These are phyloP conservation scores for Synaphobranchus kaupii DNA, from an alignment of 2,797 vertebrate genomes.

Conservation along the genomic window DNA sequence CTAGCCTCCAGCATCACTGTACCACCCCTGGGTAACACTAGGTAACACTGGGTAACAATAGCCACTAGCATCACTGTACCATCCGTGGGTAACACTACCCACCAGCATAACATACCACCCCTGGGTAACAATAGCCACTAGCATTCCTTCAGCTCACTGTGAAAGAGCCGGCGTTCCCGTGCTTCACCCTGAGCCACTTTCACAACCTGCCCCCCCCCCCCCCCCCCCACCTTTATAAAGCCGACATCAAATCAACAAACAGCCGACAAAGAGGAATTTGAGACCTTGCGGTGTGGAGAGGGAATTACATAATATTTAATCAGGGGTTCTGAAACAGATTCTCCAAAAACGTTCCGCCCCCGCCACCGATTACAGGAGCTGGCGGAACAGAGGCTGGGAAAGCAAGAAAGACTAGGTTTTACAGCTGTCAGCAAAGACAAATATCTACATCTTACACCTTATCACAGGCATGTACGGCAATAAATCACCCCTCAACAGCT, in stretches of 20 bases:
- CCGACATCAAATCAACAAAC: slow-evolving; percentile 24
- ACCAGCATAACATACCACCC: too few relatives aligned
- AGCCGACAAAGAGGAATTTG: slow-evolving; percentile 14
- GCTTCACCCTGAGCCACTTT: neutral
- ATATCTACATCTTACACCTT: slow-evolving; percentile 35
- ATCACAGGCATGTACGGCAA: slow-evolving; percentile 39
- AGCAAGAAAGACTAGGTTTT: slow-evolving; percentile 32
- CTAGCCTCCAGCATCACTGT: too few relatives aligned
- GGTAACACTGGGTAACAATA: too few relatives aligned
- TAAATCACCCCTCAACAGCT: slow-evolving; percentile 60
- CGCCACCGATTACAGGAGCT: slow-evolving; percentile 25
- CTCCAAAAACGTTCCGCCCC: slow-evolving; percentile 8
- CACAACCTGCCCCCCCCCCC: neutral
- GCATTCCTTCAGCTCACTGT: slow-evolving; percentile 1
- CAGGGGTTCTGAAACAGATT: slow-evolving; percentile 1
- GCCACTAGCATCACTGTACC: too few relatives aligned
- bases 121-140: neutral
- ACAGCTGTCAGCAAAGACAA: slow-evolving; percentile 49
- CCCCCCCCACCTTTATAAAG: neutral
- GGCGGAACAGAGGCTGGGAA: slow-evolving; percentile 38
- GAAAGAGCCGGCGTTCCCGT: neutral
- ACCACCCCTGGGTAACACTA: too few relatives aligned
- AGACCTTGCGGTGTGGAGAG: slow-evolving; percentile 19
- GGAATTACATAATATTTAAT: slow-evolving; percentile 28
- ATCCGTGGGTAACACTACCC: too few relatives aligned